These are phyloP conservation scores for Amorpha juglandis DNA, from an alignment of 2,888 invertebrate species.

Conservation along the genomic window DNA sequence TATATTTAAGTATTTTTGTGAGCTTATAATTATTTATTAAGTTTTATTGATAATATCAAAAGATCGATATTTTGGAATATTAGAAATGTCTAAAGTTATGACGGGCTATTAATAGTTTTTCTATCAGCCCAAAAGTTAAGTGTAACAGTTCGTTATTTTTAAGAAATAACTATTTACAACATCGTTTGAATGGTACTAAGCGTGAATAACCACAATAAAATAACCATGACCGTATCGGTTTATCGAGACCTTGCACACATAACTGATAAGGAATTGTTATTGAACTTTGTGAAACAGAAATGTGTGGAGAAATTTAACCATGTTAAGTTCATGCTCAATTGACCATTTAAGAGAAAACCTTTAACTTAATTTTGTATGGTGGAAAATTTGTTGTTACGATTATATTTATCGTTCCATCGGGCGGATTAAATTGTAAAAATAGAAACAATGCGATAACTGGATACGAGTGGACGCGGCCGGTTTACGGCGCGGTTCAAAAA, in stretches of 20 bases:
- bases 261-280: constrained; percentile 20
- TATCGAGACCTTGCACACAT: constrained; percentile 19
- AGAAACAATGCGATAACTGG: constrained; percentile 21
- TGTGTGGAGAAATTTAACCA: constrained; percentile 17
- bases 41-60: too few relatives aligned
- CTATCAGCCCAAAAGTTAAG: neutral
- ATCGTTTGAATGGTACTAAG: neutral
- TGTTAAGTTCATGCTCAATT: constrained; percentile 24
- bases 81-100: too few relatives aligned
- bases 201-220: constrained; percentile 11
- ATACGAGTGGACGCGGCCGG: constrained; percentile 5
- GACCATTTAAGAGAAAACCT: constrained; percentile 11
- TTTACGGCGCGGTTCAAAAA: constrained; percentile 8
- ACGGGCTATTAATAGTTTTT: too few relatives aligned
- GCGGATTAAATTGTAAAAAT: constrained; percentile 22
- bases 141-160: neutral
- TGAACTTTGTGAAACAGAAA: constrained; percentile 15
- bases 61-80: too few relatives aligned
- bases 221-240: neutral
- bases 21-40: too few relatives aligned
- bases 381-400: constrained; percentile 21
- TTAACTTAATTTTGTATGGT: constrained; percentile 22
- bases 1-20: neutral
- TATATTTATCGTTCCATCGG: constrained; percentile 16
- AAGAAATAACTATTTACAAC: neutral